phyloP scores from a whole-genome alignment of 2,888 invertebrate species.

The Deilephila elpenor region DNA sequence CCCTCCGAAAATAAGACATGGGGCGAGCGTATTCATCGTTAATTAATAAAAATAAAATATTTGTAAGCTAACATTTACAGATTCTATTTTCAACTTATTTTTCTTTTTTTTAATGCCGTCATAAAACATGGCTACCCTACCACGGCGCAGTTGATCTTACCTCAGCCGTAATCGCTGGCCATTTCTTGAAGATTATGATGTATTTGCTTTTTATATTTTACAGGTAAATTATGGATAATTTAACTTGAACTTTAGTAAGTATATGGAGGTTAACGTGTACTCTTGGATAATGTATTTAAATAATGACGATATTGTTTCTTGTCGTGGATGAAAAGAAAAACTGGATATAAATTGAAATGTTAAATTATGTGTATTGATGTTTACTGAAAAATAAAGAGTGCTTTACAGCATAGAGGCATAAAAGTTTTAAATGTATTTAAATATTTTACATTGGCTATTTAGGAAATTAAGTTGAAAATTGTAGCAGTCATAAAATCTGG shows the following conservation, averaged over 20 bases:
- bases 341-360: background rate
- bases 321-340: background rate
- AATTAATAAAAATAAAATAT: too few species aligned
- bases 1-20: too few species aligned
- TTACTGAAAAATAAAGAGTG: background rate
- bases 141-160: conserved; percentile 31
- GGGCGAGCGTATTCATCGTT: too few species aligned
- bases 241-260: conserved; percentile 39
- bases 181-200: conserved; percentile 52
- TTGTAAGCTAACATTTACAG: too few species aligned
- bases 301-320: conserved; percentile 15
- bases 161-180: conserved; percentile 45
- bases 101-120: too few species aligned
- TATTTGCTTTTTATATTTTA: conserved; percentile 62
- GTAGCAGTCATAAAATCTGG: too few species aligned
- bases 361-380: background rate
- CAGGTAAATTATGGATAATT: conserved; percentile 63
- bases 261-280: conserved; percentile 28
- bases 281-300: conserved; percentile 27
- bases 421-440: background rate
- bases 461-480: too few species aligned
- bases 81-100: too few species aligned
- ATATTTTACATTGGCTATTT: too few species aligned
- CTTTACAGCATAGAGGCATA: too few species aligned
- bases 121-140: background rate